phyloP scores from a whole-genome alignment of 2,888 invertebrate species.

The Helleia helle region DNA sequence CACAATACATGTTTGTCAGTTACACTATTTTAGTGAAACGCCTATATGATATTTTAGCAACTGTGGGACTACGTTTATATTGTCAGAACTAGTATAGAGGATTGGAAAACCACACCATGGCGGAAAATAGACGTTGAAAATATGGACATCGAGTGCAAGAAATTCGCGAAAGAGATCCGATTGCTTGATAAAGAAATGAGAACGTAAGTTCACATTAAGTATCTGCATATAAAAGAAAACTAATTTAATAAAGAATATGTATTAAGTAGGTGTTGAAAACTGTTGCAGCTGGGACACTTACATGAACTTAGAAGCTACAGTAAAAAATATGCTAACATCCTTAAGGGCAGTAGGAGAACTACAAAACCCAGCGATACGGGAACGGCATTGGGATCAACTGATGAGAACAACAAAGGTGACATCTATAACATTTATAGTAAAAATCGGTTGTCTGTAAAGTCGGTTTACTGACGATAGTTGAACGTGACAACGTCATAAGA shows the following conservation, averaged over 20 bases:
- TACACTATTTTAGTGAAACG: too few relatives aligned
- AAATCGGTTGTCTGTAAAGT: too few relatives aligned
- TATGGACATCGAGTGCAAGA: slow-evolving; percentile 98
- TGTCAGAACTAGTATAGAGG: slow-evolving; percentile 92
- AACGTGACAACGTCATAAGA: too few relatives aligned
- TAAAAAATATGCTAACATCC: slow-evolving; percentile 97
- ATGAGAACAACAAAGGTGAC: slow-evolving; percentile 95
- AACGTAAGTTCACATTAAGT: slow-evolving; percentile 34
- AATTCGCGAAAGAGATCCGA: slow-evolving; percentile 95
- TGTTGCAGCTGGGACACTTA: slow-evolving; percentile 88
- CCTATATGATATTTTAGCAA: too few relatives aligned
- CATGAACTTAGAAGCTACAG: slow-evolving; percentile 88
- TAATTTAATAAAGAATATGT: slow-evolving; percentile 2
- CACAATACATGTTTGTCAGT: too few relatives aligned
- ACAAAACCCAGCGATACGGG: slow-evolving; percentile 96
- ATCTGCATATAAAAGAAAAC: neutral
- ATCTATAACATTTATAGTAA: neutral
- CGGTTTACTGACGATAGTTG: too few relatives aligned
- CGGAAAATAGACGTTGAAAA: slow-evolving; percentile 97
- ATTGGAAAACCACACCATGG: slow-evolving; percentile 99
- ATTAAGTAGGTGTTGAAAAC: too few relatives aligned
- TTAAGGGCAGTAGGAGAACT: slow-evolving; percentile 95
- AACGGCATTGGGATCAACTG: slow-evolving; percentile 97
- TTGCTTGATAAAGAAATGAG: slow-evolving; percentile 97
- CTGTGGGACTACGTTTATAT: slow-evolving; percentile 96